Percentiles rank a stretch among this genome's conserved stretches.
Evolutionary conservation across 2,113 vertebrate species (phyloP).

Genomic region (Plestiodon gilberti): DNA sequence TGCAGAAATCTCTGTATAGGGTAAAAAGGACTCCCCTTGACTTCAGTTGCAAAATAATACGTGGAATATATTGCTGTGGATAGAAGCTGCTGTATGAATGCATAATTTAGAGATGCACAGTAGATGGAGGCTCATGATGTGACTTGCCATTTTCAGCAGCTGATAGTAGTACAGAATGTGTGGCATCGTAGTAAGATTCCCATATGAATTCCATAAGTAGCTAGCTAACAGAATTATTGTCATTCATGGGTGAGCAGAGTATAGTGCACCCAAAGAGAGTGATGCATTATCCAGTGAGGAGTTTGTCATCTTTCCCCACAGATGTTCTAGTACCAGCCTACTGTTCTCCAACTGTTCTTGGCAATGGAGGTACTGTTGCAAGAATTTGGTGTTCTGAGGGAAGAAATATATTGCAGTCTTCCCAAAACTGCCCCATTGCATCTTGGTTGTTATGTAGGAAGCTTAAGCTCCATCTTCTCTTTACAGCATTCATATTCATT

Average conservation of each 20-base stretch:
- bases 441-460: fast-evolving
- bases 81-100: neutral
- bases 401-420: neutral
- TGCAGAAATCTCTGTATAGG: neutral
- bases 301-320: neutral
- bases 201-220: neutral
- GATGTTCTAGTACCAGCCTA: neutral
- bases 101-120: neutral
- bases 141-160: neutral
- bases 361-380: neutral
- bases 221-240: neutral
- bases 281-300: neutral
- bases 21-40: neutral
- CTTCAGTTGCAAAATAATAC: neutral
- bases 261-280: neutral
- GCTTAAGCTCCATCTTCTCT: neutral
- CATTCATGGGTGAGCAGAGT: neutral
- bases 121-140: neutral
- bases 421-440: neutral
- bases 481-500: neutral
- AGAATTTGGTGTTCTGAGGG: neutral
- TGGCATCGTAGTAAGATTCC: neutral
- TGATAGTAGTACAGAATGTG: neutral
- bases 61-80: neutral
- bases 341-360: neutral